Evolutionary conservation across 2,113 vertebrate genomes (phyloP), one percentile per base, ranked within the genome.

Genomic region (Motacilla alba): DNA sequence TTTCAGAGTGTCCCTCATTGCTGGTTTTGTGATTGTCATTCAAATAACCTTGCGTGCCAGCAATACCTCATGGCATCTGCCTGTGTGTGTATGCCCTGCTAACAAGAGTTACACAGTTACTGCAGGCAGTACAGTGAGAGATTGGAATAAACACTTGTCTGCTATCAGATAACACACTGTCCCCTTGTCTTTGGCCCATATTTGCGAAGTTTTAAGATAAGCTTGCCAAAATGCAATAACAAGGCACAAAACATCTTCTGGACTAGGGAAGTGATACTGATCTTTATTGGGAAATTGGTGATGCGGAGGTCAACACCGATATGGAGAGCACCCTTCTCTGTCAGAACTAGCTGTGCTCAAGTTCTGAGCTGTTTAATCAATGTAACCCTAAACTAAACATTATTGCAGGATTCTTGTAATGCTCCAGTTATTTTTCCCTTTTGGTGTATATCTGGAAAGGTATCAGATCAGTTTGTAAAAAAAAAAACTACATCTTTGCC

Each of bases 231-330:
- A 74, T 15, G 11, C 24, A 76, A 5, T 73, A 80, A 66, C 0
- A 3, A 80, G 72, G 50, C n/a, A 88, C n/a, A 82, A 69, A 66
- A 12, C 2, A 15, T 63, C n/a, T 58, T 80, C 56, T 55, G 59
- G 77, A 50, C 43, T 66, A 35, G 10, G 18, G 66, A 80, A 74
- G 37, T 37, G 10, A 27, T 52, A 19, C 15, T 56, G 28, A 28
- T 89, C 39, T 70, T 66, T 62, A 27, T 44, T 55, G 21, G 31
- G 28, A 53, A 50, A 28, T 39, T 62, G n/a, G 20, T 64, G 44
- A 56, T 10, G 18, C 35, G 33, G 31, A 52, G 9, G 33, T 74
- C 43, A 50, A 20, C 27, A 27, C 8, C 0, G 0, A 56, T 35
- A 35, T 0, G 7, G 33, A 37, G 58, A 60, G 9, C 21, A 15